These are phyloP conservation scores for Athalia cordata DNA, from an alignment of 2,888 invertebrate genomes.

Conservation along the genomic window DNA sequence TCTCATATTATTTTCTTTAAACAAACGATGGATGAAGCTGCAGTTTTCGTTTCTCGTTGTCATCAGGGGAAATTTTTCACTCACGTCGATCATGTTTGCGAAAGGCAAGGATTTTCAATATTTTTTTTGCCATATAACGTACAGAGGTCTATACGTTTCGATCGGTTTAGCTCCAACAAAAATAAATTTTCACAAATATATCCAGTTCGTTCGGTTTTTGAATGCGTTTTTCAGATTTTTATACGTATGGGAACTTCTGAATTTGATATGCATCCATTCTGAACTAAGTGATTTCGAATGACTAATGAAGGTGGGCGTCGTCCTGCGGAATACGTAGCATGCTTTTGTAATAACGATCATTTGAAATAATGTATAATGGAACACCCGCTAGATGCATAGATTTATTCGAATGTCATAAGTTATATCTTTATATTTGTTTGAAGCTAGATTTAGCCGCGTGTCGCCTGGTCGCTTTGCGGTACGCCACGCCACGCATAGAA, in stretches of 20 bases:
- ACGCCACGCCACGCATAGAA: not conserved
- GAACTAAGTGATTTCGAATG: constrained; percentile 32
- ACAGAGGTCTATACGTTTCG: too few species aligned
- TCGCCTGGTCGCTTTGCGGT: constrained; percentile 25
- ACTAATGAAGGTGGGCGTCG: constrained; percentile 34
- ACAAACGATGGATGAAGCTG: not conserved
- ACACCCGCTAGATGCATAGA: not conserved
- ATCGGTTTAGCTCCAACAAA: not conserved
- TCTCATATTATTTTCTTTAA: not conserved
- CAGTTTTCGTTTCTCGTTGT: not conserved
- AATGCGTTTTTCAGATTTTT: not conserved
- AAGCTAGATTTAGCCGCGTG: constrained; percentile 36
- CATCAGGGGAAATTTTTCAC: not conserved
- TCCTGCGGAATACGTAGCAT: not conserved
- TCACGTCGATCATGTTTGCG: too few species aligned
- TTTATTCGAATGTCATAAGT: constrained; percentile 35
- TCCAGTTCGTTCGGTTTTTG: not conserved
- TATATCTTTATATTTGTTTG: constrained; percentile 40
- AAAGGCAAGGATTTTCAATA: too few species aligned
- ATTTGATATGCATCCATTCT: not conserved
- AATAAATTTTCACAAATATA: too few species aligned
- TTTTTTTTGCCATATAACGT: too few species aligned
- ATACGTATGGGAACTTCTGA: constrained; percentile 21
- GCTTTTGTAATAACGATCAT: not conserved
- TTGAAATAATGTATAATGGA: constrained; percentile 8